A percentile compares a stretch with the other conserved stretches of the same genome.
These are phyloP conservation scores for Epizoanthus rinbou DNA, from an alignment of 92 coral and sea anemone species.

Conservation along the genomic window DNA sequence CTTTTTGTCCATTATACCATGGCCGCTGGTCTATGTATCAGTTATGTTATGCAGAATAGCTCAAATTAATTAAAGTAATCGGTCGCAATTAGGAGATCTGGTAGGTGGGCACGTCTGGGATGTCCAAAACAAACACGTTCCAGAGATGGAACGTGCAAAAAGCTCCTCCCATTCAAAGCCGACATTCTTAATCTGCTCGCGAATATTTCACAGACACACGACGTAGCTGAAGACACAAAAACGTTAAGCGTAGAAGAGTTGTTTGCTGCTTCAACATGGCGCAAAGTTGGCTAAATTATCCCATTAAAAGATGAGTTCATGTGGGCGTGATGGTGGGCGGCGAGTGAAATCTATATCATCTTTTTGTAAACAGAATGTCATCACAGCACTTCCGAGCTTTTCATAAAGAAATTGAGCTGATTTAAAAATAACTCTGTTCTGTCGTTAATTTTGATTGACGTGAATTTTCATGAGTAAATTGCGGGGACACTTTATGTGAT, in stretches of 20 bases:
- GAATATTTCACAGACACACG: conserved; percentile 10
- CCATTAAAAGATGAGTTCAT: conserved; percentile 61
- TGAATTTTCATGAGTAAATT: conserved; percentile 21
- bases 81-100: conserved; percentile 69
- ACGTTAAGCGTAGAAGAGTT: conserved; percentile 10
- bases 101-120: conserved; percentile 89
- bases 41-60: conserved; percentile 64
- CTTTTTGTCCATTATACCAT: conserved; percentile 7
- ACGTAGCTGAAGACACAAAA: neutral
- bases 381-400: conserved; percentile 62
- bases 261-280: conserved; percentile 29
- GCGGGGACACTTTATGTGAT: neutral
- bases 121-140: conserved; percentile 70
- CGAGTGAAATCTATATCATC: conserved; percentile 64
- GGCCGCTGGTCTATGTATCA: conserved; percentile 57
- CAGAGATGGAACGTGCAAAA: conserved; percentile 23
- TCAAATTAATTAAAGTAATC: conserved; percentile 84
- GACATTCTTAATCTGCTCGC: neutral
- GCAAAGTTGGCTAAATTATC: conserved; percentile 54
- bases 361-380: conserved; percentile 84
- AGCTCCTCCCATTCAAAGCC: neutral
- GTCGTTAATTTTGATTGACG: conserved; percentile 48
- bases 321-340: conserved; percentile 74
- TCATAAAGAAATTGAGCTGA: conserved; percentile 61
- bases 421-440: conserved; percentile 55